Percentiles rank a stretch among this genome's conserved stretches.
Evolutionary conservation across 2,113 vertebrate species (phyloP).

Genomic region (Ptilonorhynchus violaceus): DNA sequence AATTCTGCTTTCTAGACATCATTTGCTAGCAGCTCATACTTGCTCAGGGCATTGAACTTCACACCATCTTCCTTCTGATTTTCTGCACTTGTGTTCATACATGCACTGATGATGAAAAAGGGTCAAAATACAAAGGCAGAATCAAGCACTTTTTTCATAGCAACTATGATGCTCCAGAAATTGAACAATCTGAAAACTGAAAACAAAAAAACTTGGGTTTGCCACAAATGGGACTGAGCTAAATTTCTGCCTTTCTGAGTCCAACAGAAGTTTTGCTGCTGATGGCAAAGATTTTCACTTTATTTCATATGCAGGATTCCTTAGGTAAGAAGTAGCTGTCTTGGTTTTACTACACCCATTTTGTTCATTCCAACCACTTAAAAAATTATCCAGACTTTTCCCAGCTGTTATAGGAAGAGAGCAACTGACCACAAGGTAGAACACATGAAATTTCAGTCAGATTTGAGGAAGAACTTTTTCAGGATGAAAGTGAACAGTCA

Average conservation of each 20-base stretch:
- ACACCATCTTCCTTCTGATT: background rate
- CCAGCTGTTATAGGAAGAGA: background rate
- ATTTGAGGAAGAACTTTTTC: background rate
- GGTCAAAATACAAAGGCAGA: background rate
- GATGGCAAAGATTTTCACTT: background rate
- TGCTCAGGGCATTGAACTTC: background rate
- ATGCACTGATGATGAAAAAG: background rate
- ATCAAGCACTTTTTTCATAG: background rate
- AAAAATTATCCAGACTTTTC: background rate
- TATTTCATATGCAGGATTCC: background rate
- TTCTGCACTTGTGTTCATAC: background rate
- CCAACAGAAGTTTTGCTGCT: background rate
- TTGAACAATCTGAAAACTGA: background rate
- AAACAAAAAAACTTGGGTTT: background rate
- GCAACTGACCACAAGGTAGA: background rate
- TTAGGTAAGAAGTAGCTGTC: background rate
- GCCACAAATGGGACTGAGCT: background rate
- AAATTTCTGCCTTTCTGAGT: background rate
- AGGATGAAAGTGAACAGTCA: background rate
- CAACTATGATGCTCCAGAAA: background rate
- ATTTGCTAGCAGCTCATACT: background rate
- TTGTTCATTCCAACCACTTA: background rate
- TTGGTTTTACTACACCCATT: background rate
- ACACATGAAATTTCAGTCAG: background rate
- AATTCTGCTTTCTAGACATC: background rate